Conservation (phyloP, 2,888 invertebrate species). For the Chrysolina americana region DNA sequence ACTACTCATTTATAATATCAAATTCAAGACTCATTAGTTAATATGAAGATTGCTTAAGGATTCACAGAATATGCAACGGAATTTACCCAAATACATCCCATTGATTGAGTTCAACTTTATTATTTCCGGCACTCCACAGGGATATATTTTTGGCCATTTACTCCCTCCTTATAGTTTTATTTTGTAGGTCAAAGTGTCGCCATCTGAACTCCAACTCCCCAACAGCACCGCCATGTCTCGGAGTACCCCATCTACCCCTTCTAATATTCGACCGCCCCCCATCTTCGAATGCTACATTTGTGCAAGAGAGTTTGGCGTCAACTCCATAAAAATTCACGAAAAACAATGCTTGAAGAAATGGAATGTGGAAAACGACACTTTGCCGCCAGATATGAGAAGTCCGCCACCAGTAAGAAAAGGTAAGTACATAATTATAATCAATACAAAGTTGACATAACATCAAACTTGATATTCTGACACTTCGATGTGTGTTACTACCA, state of each 20-base stretch:
- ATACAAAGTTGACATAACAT: too few species aligned
- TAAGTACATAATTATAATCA: conserved; percentile 30
- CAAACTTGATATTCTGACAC: too few species aligned
- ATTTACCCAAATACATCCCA: too few species aligned
- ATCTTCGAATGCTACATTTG: conserved; percentile 76
- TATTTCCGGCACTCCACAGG: too few species aligned
- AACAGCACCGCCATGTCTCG: conserved; percentile 41
- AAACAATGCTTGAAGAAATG: conserved; percentile 79
- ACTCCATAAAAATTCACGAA: conserved; percentile 78
- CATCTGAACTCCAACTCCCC: conserved; percentile 35
- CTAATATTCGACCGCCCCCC: conserved; percentile 53
- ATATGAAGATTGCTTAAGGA: too few species aligned
- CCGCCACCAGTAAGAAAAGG: conserved; percentile 53
- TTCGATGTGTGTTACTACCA: too few species aligned
- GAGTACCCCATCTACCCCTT: conserved; percentile 39
- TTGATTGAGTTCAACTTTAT: too few species aligned
- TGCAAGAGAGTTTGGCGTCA: conserved; percentile 76
- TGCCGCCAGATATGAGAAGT: conserved; percentile 67
- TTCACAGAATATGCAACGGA: too few species aligned
- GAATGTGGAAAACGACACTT: conserved; percentile 73
- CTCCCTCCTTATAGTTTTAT: background rate
- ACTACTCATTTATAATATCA: too few species aligned
- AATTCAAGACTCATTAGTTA: too few species aligned
- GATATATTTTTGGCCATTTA: too few species aligned
- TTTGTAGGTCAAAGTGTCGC: conserved; percentile 55